Conservation (phyloP, 2,113 vertebrate genomes). For the Lagopus leucura region DNA sequence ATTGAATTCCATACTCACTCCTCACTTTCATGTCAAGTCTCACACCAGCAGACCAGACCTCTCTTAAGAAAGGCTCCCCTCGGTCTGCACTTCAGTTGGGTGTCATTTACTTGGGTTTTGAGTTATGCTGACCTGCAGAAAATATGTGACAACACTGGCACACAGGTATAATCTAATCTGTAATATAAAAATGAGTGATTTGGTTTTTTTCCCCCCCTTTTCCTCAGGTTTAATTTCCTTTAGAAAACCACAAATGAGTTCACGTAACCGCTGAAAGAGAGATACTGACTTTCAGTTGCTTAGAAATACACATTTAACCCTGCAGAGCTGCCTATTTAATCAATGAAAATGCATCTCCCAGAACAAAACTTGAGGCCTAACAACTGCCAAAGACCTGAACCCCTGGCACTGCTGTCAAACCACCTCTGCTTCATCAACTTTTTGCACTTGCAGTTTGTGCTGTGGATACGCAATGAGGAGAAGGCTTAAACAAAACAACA, state of each 20-base stretch:
- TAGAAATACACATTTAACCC: neutral
- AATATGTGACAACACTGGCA: neutral
- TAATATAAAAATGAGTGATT: neutral
- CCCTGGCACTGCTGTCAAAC: neutral
- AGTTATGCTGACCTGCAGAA: neutral
- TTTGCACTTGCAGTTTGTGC: neutral
- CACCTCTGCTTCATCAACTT: neutral
- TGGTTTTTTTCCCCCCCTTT: neutral
- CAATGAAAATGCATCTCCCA: neutral
- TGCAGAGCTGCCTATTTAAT: neutral
- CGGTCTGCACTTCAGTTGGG: neutral
- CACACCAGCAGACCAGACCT: neutral
- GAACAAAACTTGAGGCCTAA: neutral
- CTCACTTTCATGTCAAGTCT: neutral
- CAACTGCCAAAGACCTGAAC: rapidly evolving
- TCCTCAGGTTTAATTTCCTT: neutral
- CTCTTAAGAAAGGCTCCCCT: neutral
- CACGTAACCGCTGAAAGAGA: neutral
- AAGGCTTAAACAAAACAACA: neutral
- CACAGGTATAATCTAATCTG: too few relatives aligned
- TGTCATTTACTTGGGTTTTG: rapidly evolving
- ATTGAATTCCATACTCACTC: neutral
- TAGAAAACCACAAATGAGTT: neutral
- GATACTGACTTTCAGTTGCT: neutral
- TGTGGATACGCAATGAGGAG: neutral